Base-by-base conservation (phyloP, 2,888 invertebrate species). In the Sarcophaga caerulescens region DNA sequence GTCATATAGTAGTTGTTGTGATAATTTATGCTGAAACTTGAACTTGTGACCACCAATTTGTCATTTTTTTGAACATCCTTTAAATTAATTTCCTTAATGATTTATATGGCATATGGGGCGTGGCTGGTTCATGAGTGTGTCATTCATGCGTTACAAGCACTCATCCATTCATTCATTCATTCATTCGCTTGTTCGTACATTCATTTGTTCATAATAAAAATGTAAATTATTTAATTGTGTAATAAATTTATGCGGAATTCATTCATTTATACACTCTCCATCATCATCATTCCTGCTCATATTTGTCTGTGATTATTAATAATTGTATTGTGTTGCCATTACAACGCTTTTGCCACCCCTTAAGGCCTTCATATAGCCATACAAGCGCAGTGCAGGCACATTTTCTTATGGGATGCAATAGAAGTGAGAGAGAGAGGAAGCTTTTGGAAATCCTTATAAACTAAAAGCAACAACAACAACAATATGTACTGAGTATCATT, bases 161-260 rank as follows among this genome's bases (percentile, higher is more conserved):
- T 6, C 35, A 35, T 35, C 35, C 35, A 35, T 35, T 35, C 10
- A 35, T 10, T 35, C 35, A 35, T 8, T 2, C 35, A 35, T 35
- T 35, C 35, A 35, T 35, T 35, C 10, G 35, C 1, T 35, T 35
- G 35, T 35, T 35, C 35, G 35, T 35, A 35, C 35, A 35, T 35
- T 35, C 35, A 35, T 35, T 35, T 35, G 35, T 35, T 35, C 65
- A 35, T 17, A 35, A 66, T 44, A 23, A 44, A 44, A 44, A 35
- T 21, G 63, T 63, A 25, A 63, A 63, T 25, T 63, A 44, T 35
- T 25, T 23, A 11, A 25, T 17, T 11, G 66, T 35, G 21, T 44
- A 66, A 23, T 68, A 47, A 71, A 71, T 66, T 52, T 52, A 52
- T 52, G 12, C 52, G 35, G 35, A 35, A 52, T 52, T 14, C 52